Evolutionary conservation across 2,888 invertebrate genomes (phyloP), one percentile per base, ranked within the genome.

Genomic region (Polyommatus iphigenia): DNA sequence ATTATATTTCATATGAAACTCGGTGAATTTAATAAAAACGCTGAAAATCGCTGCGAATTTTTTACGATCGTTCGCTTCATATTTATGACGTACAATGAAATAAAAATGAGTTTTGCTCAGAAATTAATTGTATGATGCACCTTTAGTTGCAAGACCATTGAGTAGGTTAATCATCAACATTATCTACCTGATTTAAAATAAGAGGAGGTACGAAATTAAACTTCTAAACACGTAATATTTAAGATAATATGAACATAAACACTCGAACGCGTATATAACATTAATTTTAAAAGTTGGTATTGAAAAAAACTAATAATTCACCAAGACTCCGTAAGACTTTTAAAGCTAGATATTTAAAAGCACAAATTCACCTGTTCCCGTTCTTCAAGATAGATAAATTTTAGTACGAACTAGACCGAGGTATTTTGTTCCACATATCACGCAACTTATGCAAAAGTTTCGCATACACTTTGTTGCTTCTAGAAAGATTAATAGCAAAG

Each of bases 1-100:
- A 77, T 77, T 73, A 77, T 77, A 77, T 77, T 77, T 77, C 72
- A 77, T 77, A 77, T 77, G 77, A 77, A 71, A 72, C 77, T 59
- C 71, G 71, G 57, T 71, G 72, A 72, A 77, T 77, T 77, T 77
- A 77, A 77, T 77, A 73, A 77, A 77, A 77, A 57, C 72, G 77
- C 57, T 67, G 59, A 73, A 77, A 77, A 77, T 77, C 72, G 72
- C 24, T 36, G 57, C 72, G 72, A 41, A 72, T 18, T 57, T 77
- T 77, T 77, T 72, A 77, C 57, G 59, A 72, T 71, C 32, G 57
- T 77, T 20, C 41, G 75, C 72, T 77, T 72, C 50, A 72, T 57
- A 77, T 71, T 77, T 77, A 77, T 77, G 77, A 29, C 77, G 36
- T 46, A 71, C 50, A 77, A 20, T 76, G 62, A 76, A 62, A 76